Conservation (phyloP, 2,888 invertebrate species). For the Glaucopsyche alexis region DNA sequence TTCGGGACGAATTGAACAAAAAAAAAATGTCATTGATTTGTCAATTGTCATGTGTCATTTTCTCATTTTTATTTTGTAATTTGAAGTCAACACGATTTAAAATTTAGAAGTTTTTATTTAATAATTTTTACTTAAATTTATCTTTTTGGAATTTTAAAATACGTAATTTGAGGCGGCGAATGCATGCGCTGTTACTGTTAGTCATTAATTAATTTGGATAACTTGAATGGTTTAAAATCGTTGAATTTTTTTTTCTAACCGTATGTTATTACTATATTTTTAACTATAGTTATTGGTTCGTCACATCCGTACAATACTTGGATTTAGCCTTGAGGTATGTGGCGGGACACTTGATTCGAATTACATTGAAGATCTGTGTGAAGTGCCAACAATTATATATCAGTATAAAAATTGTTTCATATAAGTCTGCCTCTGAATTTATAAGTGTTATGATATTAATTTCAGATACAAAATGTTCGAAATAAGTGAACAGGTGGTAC, state of each 20-base stretch:
- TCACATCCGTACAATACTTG: constrained; percentile 22
- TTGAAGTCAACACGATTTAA: too few relatives aligned
- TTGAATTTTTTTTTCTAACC: too few relatives aligned
- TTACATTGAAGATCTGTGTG: constrained; percentile 43
- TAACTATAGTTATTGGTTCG: not conserved
- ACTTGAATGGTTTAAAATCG: not conserved
- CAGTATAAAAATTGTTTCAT: constrained; percentile 31
- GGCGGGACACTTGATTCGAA: constrained; percentile 47
- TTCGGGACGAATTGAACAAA: too few relatives aligned
- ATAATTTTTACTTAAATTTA: too few relatives aligned
- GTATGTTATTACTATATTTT: not conserved
- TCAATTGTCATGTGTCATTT: too few relatives aligned
- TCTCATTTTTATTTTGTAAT: too few relatives aligned
- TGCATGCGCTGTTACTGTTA: not conserved
- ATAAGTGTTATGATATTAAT: constrained; percentile 5
- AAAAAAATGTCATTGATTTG: too few relatives aligned
- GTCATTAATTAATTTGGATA: not conserved
- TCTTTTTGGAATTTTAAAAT: not conserved
- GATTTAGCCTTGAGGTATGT: constrained; percentile 46
- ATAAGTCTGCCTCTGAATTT: not conserved
- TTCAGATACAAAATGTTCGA: constrained; percentile 33
- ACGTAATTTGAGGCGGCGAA: not conserved
- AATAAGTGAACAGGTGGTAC: constrained; percentile 47
- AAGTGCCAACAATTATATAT: constrained; percentile 45
- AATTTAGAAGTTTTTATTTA: too few relatives aligned